phyloP scores from a whole-genome alignment of 2,797 vertebrate species.

The Lindbergichthys nudifrons region DNA sequence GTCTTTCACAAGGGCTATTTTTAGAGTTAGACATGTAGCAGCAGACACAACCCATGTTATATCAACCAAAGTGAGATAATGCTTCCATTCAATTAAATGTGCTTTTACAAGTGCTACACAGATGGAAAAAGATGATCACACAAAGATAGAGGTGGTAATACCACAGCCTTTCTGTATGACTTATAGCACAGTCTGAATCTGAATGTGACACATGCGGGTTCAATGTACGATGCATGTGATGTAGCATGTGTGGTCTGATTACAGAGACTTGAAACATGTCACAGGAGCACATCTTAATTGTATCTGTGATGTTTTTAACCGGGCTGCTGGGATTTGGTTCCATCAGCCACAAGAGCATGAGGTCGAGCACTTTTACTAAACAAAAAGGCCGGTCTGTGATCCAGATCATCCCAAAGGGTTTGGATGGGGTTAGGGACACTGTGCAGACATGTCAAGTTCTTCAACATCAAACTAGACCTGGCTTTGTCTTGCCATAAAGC shows the following conservation, averaged over 20 bases:
- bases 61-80: neutral
- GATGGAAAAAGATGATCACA: constrained; percentile 26
- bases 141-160: constrained; percentile 23
- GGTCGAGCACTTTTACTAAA: neutral
- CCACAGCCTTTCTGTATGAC: constrained; percentile 33
- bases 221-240: neutral
- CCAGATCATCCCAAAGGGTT: too few species aligned
- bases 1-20: constrained; percentile 1
- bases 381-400: too few species aligned
- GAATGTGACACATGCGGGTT: constrained; percentile 3
- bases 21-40: neutral
- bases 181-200: constrained; percentile 46
- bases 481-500: neutral
- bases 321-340: neutral
- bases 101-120: constrained; percentile 9
- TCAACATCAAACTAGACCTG: too few species aligned
- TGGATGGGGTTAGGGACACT: neutral
- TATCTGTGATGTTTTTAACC: neutral
- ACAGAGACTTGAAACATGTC: neutral
- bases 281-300: neutral
- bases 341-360: neutral
- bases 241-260: constrained; percentile 12
- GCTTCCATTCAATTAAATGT: neutral
- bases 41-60: neutral
- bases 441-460: too few species aligned